Evolutionary conservation across 2,888 invertebrate species (phyloP), one percentile per base, ranked within the genome.

Genomic region (Tachina grossa): DNA sequence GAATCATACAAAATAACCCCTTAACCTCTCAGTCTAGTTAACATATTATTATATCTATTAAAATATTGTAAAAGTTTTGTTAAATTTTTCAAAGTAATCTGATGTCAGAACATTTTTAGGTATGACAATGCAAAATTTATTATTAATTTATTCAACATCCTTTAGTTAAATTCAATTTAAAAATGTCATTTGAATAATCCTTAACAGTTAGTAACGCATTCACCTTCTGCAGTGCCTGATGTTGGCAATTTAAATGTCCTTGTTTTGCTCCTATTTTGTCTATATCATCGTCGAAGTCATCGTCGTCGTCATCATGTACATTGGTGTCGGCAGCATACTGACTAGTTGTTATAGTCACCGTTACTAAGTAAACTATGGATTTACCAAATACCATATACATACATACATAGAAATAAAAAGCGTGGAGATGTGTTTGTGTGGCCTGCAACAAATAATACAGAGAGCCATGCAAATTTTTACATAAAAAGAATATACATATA

Each of bases 341-440:
- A 77, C 66, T 78, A 55, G 51, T 78, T 78, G 83, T 66, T 66
- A 78, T 68, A 83, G 77, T 66, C 72, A 61, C 72, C 53, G 22
- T 72, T 63, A 68, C 66, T 45, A 81, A 31, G 47, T 45, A 39
- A 71, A 55, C 63, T 79, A 72, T 63, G 51, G 51, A 66, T 74
- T 66, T 47, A 14, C 16, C 13, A 49, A 65, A 57, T 57, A 11
- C 10, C 57, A 59, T 41, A 61, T 47, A 57, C 31, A 19, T 31
- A 59, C 19, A 61, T 49, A 57, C 31, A 19, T 45, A 55, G n/a
- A 11, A 55, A 41, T 41, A 59, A 47, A 51, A 31, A 31, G 5
- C 6, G 47, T 22, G 55, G 19, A 61, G 59, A 59, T 45, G 31
- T 45, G n/a, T 4, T 16, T 19, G 9, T 47, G 9, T 31, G 16